phyloP scores from a whole-genome alignment of 2,888 invertebrate genomes.

The Amblyteles armatorius region DNA sequence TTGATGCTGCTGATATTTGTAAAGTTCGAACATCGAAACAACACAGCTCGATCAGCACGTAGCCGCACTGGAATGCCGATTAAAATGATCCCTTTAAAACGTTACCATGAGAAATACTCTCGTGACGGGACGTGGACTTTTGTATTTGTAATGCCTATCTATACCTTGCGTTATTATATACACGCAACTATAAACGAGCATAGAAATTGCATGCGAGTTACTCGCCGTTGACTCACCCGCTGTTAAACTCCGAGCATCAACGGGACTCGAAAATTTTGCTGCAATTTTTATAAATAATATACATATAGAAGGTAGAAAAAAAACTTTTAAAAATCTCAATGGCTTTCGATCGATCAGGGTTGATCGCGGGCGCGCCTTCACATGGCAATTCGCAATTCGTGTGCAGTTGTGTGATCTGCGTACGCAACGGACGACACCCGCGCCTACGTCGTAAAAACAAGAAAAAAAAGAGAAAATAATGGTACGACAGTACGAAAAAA shows the following conservation, averaged over 20 bases:
- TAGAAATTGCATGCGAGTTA: conserved; percentile 33
- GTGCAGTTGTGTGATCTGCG: not conserved
- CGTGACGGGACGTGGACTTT: conserved; percentile 11
- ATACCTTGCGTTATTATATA: not conserved
- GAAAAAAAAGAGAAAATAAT: conserved; percentile 4
- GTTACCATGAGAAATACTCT: conserved; percentile 2
- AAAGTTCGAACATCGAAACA: conserved; percentile 30
- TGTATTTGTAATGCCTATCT: conserved; percentile 2
- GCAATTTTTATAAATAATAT: conserved; percentile 28
- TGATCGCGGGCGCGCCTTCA: conserved; percentile 23
- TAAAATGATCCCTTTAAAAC: conserved; percentile 41
- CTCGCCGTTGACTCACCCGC: conserved; percentile 49
- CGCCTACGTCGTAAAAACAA: conserved; percentile 48
- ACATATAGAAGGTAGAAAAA: not conserved
- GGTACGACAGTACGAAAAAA: conserved; percentile 31
- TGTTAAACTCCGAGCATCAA: conserved; percentile 33
- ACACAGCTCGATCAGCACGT: conserved; percentile 12
- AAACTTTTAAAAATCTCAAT: not conserved
- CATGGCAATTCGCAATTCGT: conserved; percentile 7
- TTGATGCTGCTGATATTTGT: conserved; percentile 9
- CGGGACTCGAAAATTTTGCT: conserved; percentile 32
- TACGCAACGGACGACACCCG: conserved; percentile 28
- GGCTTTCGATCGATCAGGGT: conserved; percentile 5
- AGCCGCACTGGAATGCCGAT: conserved; percentile 45
- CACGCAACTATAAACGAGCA: conserved; percentile 23